These are phyloP conservation scores for Amblyraja radiata DNA, from an alignment of 2,797 vertebrate species.

Conservation along the genomic window DNA sequence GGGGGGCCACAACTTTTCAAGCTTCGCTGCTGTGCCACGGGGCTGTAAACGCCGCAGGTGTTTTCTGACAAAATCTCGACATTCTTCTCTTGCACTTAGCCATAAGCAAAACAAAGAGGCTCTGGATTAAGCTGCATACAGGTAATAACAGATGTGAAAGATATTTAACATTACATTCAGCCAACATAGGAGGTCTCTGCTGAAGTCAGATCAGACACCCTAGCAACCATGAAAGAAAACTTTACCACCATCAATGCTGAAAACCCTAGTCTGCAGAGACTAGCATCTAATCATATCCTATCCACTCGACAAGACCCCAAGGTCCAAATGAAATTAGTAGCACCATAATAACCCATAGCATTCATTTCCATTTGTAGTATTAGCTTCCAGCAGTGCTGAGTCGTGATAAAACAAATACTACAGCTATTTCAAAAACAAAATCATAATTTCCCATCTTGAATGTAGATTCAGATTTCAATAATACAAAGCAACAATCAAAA, in stretches of 20 bases:
- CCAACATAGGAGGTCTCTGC: conserved; percentile 30
- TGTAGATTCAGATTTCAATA: neutral
- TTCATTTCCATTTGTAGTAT: neutral
- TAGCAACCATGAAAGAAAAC: conserved; percentile 21
- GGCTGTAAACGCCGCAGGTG: conserved; percentile 44
- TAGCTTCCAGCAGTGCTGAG: neutral
- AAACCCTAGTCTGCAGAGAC: conserved; percentile 19
- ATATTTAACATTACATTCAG: conserved; percentile 42
- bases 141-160: conserved; percentile 48
- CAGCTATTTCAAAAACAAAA: neutral
- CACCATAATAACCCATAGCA: conserved; percentile 8
- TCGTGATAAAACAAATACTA: neutral
- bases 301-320: neutral
- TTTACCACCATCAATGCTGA: conserved; percentile 24
- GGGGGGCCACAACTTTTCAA: conserved; percentile 40
- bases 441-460: neutral
- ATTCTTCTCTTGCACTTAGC: conserved; percentile 53
- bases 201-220: conserved; percentile 19
- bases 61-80: conserved; percentile 45
- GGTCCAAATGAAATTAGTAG: neutral
- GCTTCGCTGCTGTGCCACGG: conserved; percentile 39
- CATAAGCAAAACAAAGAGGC: conserved; percentile 56
- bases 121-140: conserved; percentile 53
- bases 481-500: neutral
- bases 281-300: conserved; percentile 1